Evolutionary conservation across 2,797 vertebrate genomes (phyloP), one percentile per base, ranked within the genome.

Genomic region (Ctenosaura bakeri): DNA sequence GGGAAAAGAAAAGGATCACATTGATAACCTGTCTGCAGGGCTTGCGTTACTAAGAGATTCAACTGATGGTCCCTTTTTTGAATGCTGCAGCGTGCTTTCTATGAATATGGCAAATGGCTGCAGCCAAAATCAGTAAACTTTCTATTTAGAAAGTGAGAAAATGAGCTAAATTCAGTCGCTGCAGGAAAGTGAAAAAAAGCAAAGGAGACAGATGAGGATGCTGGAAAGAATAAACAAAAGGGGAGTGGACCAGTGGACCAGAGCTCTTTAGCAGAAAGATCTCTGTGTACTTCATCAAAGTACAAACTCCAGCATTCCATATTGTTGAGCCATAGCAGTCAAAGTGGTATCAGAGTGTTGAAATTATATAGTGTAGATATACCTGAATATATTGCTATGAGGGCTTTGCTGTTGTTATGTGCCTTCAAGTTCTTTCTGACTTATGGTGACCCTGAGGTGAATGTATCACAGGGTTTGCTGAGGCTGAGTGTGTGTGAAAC

Each of bases 11-110:
- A 56, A 24, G 50, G 50, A 78, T 86, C 66, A 38, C 59, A 62
- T 86, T 79, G 85, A 83, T 50, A 32, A 86, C 50, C 73, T 87
- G 50, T 71, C 90, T 83, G 26, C 42, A 77, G 62, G 54, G 29
- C 52, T 83, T 69, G 38, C 26, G 92, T 87, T 20, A 84, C 9
- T 77, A 46, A 73, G 14, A n/a, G 62, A 66, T 91, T 46, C 12
- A 13, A 10, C 46, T 59, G 89, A 22, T 35, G 26, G 74, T 62
- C 0, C 42, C 69, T 88, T 77, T 90, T 54, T 6, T 29, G 42
- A 56, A 85, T 76, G n/a, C 50, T 78, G 10, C 0, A 69, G 88
- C 77, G 32, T 2, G 87, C 46, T 62, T 18, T 9, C 62, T 29
- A 59, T 88, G 4, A 85, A 56, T 89, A 46, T 8, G 89, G 42